Evolutionary conservation across 1,140 invertebrate genomes (phyloP).

Genomic region (Tetragnatha versicolor): DNA sequence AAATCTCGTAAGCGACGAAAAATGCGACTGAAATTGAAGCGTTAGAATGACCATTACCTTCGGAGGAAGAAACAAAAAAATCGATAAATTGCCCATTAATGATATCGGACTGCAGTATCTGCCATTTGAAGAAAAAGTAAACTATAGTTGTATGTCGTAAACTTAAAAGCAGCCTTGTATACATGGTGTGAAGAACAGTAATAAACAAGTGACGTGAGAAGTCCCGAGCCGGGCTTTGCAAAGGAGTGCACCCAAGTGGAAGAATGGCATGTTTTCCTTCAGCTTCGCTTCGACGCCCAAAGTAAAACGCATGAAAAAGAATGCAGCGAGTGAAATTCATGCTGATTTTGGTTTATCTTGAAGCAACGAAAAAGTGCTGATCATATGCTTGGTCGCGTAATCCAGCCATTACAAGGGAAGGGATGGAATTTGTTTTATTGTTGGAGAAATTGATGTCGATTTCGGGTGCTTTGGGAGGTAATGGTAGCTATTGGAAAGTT

Average conservation of each 20-base stretch:
- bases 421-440: constrained; percentile 20
- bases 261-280: constrained; percentile 17
- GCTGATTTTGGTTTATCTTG: background rate
- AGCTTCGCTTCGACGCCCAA: background rate
- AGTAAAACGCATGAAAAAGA: constrained; percentile 7
- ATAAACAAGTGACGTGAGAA: background rate
- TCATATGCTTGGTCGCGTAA: constrained; percentile 13
- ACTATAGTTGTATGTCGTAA: background rate
- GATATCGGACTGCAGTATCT: constrained; percentile 1
- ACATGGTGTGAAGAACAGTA: background rate
- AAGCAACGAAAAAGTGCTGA: constrained; percentile 23
- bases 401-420: constrained; percentile 11
- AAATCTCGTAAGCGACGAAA: constrained; percentile 5
- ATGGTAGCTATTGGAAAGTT: no score
- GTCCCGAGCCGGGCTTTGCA: background rate
- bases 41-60: constrained; percentile 1
- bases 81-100: constrained; percentile 20
- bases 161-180: background rate
- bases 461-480: no score
- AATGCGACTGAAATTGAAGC: background rate
- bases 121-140: background rate
- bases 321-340: background rate
- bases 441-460: background rate
- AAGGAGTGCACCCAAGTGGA: constrained; percentile 17
- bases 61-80: no score